phyloP scores from a whole-genome alignment of 2,113 vertebrate genomes.

The Nothoprocta pentlandii region DNA sequence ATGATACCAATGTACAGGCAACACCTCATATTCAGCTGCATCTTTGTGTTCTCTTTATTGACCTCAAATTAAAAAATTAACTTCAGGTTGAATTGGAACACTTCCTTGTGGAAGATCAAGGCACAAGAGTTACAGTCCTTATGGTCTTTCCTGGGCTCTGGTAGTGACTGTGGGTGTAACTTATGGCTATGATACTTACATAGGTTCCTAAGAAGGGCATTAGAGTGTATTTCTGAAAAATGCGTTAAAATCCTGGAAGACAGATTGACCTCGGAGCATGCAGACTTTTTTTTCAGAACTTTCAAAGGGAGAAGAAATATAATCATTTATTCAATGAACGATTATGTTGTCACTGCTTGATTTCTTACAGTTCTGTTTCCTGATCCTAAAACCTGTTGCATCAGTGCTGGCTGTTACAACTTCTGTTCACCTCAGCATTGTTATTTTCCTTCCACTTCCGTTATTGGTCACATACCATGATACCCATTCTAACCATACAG shows the following conservation, averaged over 20 bases:
- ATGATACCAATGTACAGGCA: background rate
- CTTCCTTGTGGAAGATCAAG: background rate
- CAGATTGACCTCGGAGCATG: background rate
- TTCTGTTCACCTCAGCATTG: background rate
- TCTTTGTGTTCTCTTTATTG: background rate
- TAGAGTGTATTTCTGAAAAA: background rate
- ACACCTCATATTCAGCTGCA: background rate
- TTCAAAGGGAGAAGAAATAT: background rate
- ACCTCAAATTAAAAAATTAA: background rate
- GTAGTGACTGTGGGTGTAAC: background rate
- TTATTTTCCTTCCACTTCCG: background rate
- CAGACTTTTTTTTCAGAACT: background rate
- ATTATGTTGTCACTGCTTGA: background rate
- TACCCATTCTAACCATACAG: background rate
- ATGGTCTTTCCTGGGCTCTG: background rate
- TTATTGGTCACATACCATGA: background rate
- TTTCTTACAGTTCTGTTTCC: background rate
- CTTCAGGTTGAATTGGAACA: background rate
- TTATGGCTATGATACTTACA: accelerated
- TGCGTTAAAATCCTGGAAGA: background rate
- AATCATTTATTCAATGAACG: background rate
- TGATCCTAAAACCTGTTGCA: background rate
- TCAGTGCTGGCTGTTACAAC: background rate
- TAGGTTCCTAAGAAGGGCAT: background rate
- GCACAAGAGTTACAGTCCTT: background rate